Conservation (phyloP, 2,113 vertebrate genomes). For the Labeo rohita region DNA sequence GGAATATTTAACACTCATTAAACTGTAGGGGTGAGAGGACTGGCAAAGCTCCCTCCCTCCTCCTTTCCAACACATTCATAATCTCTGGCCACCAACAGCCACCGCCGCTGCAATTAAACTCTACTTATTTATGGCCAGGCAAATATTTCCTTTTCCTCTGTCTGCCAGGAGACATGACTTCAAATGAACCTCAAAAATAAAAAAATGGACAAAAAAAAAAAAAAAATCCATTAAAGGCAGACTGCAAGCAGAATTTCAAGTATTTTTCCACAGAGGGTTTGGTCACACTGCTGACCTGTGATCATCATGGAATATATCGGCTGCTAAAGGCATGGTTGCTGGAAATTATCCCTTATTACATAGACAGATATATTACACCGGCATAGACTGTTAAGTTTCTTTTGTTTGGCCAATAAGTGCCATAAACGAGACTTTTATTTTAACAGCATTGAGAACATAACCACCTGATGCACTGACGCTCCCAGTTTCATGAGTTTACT, state of each 20-base stretch:
- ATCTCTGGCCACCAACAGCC: constrained; percentile 57
- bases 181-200: constrained; percentile 32
- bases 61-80: constrained; percentile 58
- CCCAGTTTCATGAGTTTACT: neutral
- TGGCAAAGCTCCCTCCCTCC: neutral
- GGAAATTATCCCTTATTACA: neutral
- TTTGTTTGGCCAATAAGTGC: neutral
- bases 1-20: neutral
- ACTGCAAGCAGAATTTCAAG: constrained; percentile 67
- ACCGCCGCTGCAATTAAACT: constrained; percentile 62
- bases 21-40: constrained; percentile 1
- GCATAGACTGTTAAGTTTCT: neutral
- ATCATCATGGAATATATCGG: neutral
- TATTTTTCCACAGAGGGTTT: constrained; percentile 60
- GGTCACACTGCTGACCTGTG: constrained; percentile 8
- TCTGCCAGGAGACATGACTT: constrained; percentile 58
- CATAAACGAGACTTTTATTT: neutral
- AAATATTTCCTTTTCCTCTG: constrained; percentile 68
- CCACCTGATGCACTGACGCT: neutral
- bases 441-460: neutral
- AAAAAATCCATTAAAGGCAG: constrained; percentile 9
- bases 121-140: constrained; percentile 68
- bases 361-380: neutral
- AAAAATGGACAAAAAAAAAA: constrained; percentile 57
- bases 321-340: neutral